Conservation (phyloP, 2,888 invertebrate species). For the Rhagophthalmus giganteus region DNA sequence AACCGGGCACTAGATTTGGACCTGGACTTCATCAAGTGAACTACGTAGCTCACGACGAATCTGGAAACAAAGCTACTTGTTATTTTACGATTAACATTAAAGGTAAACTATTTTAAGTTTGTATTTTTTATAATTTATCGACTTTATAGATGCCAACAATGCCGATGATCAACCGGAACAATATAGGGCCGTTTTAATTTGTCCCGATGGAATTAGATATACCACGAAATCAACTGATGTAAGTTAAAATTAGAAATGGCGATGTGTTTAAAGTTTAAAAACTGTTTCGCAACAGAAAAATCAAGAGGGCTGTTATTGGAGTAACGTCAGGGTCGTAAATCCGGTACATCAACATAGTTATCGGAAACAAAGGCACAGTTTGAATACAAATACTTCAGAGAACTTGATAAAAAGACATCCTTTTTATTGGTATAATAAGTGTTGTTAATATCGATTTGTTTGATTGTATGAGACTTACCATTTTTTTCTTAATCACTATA, state of each 20-base stretch:
- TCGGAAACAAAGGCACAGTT: background rate
- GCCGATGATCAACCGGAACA: constrained; percentile 26
- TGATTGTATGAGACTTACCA: too few species aligned
- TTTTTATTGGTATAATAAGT: constrained; percentile 35
- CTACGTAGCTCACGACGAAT: constrained; percentile 66
- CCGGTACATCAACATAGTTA: constrained; percentile 39
- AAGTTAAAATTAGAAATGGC: constrained; percentile 29
- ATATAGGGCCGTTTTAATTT: constrained; percentile 49
- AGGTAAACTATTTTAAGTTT: constrained; percentile 50
- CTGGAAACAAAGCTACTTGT: constrained; percentile 65
- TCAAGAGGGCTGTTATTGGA: constrained; percentile 49
- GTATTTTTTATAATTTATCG: constrained; percentile 1
- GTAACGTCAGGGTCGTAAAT: constrained; percentile 43
- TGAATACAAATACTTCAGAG: background rate
- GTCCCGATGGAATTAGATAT: constrained; percentile 50
- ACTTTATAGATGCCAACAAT: constrained; percentile 33
- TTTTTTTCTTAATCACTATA: too few species aligned
- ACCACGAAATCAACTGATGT: constrained; percentile 45
- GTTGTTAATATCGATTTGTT: constrained; percentile 23
- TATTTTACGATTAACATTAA: constrained; percentile 65
- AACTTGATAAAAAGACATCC: constrained; percentile 27
- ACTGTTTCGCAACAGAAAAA: constrained; percentile 29
- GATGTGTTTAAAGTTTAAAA: constrained; percentile 38
- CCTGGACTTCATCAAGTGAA: constrained; percentile 64
- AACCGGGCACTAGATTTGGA: constrained; percentile 64